Evolutionary conservation across 2,113 vertebrate species (phyloP).

Genomic region (Melanotaenia duboulayi): DNA sequence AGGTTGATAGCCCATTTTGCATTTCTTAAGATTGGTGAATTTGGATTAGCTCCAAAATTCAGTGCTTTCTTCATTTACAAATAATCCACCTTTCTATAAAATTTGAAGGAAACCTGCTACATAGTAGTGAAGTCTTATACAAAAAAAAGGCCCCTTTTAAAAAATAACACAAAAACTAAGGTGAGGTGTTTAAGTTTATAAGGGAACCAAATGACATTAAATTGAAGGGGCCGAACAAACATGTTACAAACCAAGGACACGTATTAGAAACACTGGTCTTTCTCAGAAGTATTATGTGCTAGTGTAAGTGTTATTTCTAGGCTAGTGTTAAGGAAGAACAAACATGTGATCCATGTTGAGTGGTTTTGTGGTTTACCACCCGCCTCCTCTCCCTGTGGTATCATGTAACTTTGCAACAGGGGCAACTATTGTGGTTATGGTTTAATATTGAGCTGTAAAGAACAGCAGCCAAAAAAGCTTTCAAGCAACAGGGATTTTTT

Average conservation of each 20-base stretch:
- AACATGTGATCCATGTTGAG: constrained; percentile 45
- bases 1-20: background rate
- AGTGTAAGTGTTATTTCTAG: constrained; percentile 29
- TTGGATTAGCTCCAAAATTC: too few species aligned
- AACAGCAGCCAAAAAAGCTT: too few species aligned
- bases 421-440: background rate
- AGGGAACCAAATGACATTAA: too few species aligned
- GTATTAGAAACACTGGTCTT: constrained; percentile 6
- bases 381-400: constrained; percentile 13
- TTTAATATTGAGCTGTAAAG: too few species aligned
- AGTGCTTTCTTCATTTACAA: background rate
- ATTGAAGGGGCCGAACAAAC: too few species aligned
- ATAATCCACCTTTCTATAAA: background rate
- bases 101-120: background rate
- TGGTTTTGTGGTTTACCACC: constrained; percentile 58
- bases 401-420: constrained; percentile 22
- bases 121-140: too few species aligned
- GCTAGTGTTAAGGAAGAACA: constrained; percentile 15
- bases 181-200: too few species aligned
- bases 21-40: too few species aligned
- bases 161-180: too few species aligned
- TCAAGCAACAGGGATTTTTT: too few species aligned
- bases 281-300: constrained; percentile 26
- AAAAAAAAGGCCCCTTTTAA: too few species aligned
- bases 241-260: background rate